Percentiles rank a stretch among this genome's conserved stretches.
These are phyloP conservation scores for Rhodinocichla rosea DNA, from an alignment of 2,113 vertebrate genomes.

Conservation along the genomic window DNA sequence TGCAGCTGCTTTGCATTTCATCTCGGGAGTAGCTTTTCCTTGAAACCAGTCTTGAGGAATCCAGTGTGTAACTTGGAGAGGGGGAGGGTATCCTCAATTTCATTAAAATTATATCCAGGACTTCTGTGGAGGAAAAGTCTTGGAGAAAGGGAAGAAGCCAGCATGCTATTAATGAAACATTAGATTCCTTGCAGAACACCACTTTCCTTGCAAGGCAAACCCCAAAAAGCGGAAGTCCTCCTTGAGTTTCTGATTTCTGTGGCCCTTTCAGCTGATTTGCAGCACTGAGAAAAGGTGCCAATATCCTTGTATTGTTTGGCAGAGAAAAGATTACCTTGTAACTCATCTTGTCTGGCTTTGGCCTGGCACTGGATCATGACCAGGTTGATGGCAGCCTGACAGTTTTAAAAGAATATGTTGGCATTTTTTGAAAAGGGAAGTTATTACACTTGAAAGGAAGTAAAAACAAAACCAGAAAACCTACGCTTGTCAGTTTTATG, in stretches of 20 bases:
- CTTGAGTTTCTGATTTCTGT: conserved; percentile 31
- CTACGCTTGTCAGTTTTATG: conserved; percentile 53
- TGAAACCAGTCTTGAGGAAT: conserved; percentile 19
- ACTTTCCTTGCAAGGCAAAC: neutral
- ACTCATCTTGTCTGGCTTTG: conserved; percentile 52
- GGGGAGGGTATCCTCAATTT: neutral
- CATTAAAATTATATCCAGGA: conserved; percentile 23
- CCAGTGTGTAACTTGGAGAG: neutral
- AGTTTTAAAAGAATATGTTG: conserved; percentile 53
- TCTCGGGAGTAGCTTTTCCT: neutral
- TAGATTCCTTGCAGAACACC: neutral
- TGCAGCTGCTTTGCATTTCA: conserved; percentile 60
- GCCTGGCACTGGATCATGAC: conserved; percentile 50
- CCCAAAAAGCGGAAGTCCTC: neutral
- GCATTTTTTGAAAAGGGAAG: conserved; percentile 65
- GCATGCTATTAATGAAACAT: neutral
- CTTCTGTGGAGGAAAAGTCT: neutral
- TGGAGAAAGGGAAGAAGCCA: conserved; percentile 13
- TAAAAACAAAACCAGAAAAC: conserved; percentile 55
- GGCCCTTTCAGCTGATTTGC: conserved; percentile 36
- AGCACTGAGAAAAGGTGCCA: conserved; percentile 33
- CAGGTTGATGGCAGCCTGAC: conserved; percentile 55
- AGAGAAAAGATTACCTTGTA: conserved; percentile 49
- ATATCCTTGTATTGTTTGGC: conserved; percentile 52
- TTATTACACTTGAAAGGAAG: conserved; percentile 66